phyloP scores from a whole-genome alignment of 1,140 invertebrate genomes.

The Sweltsa coloradensis region DNA sequence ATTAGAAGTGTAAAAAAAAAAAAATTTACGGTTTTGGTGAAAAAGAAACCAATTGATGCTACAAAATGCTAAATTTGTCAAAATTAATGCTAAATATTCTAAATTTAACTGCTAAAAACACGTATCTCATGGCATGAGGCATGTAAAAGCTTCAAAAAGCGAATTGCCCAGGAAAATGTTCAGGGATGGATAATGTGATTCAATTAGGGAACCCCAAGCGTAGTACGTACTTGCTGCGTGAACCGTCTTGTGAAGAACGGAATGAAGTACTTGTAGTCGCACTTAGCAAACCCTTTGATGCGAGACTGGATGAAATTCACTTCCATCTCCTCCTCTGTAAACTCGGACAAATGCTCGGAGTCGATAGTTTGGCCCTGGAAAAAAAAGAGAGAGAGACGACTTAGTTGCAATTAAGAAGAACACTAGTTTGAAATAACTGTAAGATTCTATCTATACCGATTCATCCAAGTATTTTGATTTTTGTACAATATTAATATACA shows the following conservation, averaged over 20 bases:
- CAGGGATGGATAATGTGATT: not conserved
- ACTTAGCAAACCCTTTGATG: conserved; percentile 71
- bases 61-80: no score
- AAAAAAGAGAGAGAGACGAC: no score
- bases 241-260: conserved; percentile 92
- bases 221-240: conserved; percentile 71
- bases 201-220: conserved; percentile 6
- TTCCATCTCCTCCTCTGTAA: conserved; percentile 90
- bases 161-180: no score
- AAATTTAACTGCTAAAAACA: no score
- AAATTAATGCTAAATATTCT: no score
- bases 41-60: conserved; percentile 8
- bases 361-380: conserved; percentile 82
- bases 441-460: not conserved
- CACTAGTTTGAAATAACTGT: not conserved
- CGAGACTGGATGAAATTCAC: conserved; percentile 52
- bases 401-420: no score
- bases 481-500: not conserved
- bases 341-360: conserved; percentile 89
- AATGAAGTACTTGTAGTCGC: conserved; percentile 87
- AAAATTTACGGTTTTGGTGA: not conserved
- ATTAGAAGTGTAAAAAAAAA: not conserved
- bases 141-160: no score
- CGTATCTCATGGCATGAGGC: no score
- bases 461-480: not conserved